Evolutionary conservation across 2,113 vertebrate genomes (phyloP), one percentile per base, ranked within the genome.

Genomic region (Eclectus roratus): DNA sequence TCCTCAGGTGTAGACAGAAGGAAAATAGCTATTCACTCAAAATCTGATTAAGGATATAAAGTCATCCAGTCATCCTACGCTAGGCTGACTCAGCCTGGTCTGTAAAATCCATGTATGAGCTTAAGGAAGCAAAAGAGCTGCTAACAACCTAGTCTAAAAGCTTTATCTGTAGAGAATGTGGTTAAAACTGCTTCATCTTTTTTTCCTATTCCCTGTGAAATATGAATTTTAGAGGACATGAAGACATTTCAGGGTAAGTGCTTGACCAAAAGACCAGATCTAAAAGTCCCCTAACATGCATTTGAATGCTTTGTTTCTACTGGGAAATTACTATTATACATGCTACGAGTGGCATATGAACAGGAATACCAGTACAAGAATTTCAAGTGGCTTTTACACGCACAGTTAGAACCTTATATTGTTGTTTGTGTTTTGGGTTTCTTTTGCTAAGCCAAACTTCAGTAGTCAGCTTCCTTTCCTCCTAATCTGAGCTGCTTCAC

Each of bases 1-100:
- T 97, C 93, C 90, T 96, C 96, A 96, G 91, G 89, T 97, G 93
- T 72, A 91, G 94, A 88, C 24, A 74, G 88, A 93, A 94, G 88
- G 94, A 94, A 96, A 96, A 96, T 70, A 91, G 83, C 88, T 83
- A 83, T 90, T 96, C 80, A 88, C 17, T 60, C 43, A 93, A 90
- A 74, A 90, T 64, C 76, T 93, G 85, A 91, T 94, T 94, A 85
- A 94, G 90, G 90, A 88, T 88, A 88, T 96, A 93, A 94, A 88
- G 94, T 95, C 88, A 89, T 95, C 66, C 81, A 73, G 31, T 70
- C 92, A 68, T 94, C 94, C 86, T 94, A 96, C 88, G 17, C 94
- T 78, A 44, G 79, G 41, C 50, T 97, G 95, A 97, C 90, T 97
- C 94, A 96, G 80, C 33, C 82, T 63, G 55, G 72, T 95, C 90